Conservation (phyloP, 2,888 invertebrate species). For the Drosophila koepferae region DNA sequence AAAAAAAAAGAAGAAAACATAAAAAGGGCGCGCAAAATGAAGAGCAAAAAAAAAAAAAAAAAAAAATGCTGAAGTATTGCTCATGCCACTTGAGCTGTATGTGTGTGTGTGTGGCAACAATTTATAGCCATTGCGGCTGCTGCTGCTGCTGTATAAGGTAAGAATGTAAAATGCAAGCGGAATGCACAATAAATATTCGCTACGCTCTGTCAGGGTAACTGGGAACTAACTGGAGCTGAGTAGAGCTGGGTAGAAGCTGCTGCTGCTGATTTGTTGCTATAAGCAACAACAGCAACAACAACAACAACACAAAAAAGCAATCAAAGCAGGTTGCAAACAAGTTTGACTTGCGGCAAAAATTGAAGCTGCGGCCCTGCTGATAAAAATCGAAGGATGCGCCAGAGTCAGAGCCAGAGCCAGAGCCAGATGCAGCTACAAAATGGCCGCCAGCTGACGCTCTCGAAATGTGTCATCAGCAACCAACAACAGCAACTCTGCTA, state of each 20-base stretch:
- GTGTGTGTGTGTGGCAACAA: conserved; percentile 39
- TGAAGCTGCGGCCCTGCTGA: conserved; percentile 43
- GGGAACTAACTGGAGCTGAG: conserved; percentile 36
- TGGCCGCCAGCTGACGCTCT: conserved; percentile 58
- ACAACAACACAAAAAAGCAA: conserved; percentile 71
- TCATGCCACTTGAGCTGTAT: conserved; percentile 31
- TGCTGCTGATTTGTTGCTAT: conserved; percentile 28
- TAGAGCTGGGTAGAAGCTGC: conserved; percentile 25
- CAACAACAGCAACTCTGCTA: conserved; percentile 25
- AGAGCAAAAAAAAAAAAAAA: conserved; percentile 31
- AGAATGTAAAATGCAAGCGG: conserved; percentile 79
- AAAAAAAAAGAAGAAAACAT: conserved; percentile 26
- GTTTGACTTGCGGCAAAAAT: conserved; percentile 45
- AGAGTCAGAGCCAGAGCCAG: conserved; percentile 8
- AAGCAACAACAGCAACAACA: conserved; percentile 14
- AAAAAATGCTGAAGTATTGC: conserved; percentile 36
- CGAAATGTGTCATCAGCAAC: conserved; percentile 57
- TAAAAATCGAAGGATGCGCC: conserved; percentile 59
- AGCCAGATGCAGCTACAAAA: conserved; percentile 36
- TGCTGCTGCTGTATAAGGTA: conserved; percentile 46
- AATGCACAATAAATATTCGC: conserved; percentile 82
- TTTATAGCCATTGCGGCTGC: conserved; percentile 48
- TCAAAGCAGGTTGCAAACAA: conserved; percentile 78
- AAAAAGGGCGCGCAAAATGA: conserved; percentile 62
- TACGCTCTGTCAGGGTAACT: conserved; percentile 62